Evolutionary conservation across 2,888 invertebrate genomes (phyloP).

Genomic region (Hypselothyrea guttata): DNA sequence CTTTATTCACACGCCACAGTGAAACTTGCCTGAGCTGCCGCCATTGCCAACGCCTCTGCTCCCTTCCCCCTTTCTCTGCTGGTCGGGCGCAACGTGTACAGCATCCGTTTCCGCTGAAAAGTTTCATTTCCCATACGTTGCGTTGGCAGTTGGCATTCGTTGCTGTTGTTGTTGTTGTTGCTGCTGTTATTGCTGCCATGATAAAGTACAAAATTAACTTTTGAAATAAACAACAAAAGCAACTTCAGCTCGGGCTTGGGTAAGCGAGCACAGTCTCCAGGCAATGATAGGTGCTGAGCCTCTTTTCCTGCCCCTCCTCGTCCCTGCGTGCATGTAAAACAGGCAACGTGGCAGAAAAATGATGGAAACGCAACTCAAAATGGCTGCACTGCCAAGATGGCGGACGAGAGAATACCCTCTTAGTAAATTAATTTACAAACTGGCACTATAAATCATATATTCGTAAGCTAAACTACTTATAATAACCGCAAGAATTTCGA

Average conservation of each 20-base stretch:
- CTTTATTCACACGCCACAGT: slow-evolving; percentile 67
- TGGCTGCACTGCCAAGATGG: too few relatives aligned
- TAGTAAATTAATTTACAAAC: too few relatives aligned
- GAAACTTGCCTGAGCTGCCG: slow-evolving; percentile 34
- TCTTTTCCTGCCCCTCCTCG: background rate
- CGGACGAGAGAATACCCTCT: slow-evolving; percentile 2
- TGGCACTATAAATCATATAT: too few relatives aligned
- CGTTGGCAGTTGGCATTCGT: slow-evolving; percentile 28
- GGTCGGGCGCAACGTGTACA: slow-evolving; percentile 57
- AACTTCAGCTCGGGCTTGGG: slow-evolving; percentile 27
- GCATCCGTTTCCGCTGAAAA: slow-evolving; percentile 75
- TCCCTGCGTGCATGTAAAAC: slow-evolving; percentile 44
- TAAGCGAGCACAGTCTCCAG: slow-evolving; percentile 25
- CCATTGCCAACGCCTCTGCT: too few relatives aligned
- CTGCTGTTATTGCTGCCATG: slow-evolving; percentile 39
- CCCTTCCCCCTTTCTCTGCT: slow-evolving; percentile 2
- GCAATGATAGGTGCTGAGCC: slow-evolving; percentile 51
- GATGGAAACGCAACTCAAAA: slow-evolving; percentile 8
- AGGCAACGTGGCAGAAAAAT: slow-evolving; percentile 38
- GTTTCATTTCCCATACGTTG: slow-evolving; percentile 66
- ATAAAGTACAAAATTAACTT: slow-evolving; percentile 75
- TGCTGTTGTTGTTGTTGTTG: slow-evolving; percentile 18
- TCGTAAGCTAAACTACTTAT: too few relatives aligned
- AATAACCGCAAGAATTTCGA: too few relatives aligned
- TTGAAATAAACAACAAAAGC: slow-evolving; percentile 69